Base-by-base conservation (phyloP, 2,113 vertebrate genomes). In the Chascanopsetta lugubris region DNA sequence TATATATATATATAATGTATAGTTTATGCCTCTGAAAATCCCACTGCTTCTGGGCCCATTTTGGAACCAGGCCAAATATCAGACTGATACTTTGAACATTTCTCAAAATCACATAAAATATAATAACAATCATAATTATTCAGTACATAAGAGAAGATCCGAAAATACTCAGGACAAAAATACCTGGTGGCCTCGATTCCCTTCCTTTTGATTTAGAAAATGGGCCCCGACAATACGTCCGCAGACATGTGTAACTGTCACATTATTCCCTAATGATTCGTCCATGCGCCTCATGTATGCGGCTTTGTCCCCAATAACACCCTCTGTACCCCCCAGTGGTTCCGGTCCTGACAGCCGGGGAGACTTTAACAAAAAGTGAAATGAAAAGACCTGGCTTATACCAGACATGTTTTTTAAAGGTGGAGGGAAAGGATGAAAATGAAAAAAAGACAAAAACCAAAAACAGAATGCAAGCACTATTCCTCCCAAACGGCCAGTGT, bases 401-500 rank as follows among this genome's bases (percentile, higher is more conserved):
- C 8, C 20, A 60, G 36, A 55, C 47, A 26, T 10, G 18, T 53
- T 70, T 47, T 4, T 2, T 10, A 20, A 42, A 40, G 54, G 25
- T 30, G 38, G 21, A 51, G 59, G 26, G 26, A 42, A 15, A 38
- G 13, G 34, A 38, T 6, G 34, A 6, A 11, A 38, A 38, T 38
- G 7, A 4, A 38, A 5, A 38, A 15, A 15, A 38, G 34, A 38
- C 43, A 10, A 51, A 62, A 67, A 58, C 36, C 21, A 68, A 70
- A 64, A 47, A 42, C 10, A 8, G 30, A 79, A 51, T 17, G 0
- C 55, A 57, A 79, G 85, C 69, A 36, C 69, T 69, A 77, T 79
- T 83, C 72, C 50, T 63, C 56, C 77, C 84, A 77, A 87, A 76
- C 57, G 81, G 83, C 64, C 83, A 69, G 65, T 24, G 59, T 75